Base-by-base conservation (phyloP, 2,113 vertebrate species). In the Tricholaema leucomelas region DNA sequence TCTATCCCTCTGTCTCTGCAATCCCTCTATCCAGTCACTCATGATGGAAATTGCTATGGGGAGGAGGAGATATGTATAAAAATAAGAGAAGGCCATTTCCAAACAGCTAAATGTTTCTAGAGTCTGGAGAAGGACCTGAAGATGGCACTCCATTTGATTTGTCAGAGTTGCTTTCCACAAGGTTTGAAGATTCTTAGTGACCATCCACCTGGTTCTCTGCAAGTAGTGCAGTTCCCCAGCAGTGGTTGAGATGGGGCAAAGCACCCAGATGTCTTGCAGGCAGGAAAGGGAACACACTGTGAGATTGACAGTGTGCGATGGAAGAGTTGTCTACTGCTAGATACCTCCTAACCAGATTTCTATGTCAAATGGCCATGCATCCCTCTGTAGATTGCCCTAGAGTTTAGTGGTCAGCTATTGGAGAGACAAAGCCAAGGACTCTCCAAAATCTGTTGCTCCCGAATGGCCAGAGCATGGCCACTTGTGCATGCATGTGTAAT, bases 141-240 rank as follows among this genome's bases (percentile, higher is more conserved):
- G 24, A 30, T 55, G 28, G 28, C 28, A 55, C 28, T 28, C 30
- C 54, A 55, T 27, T 55, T 55, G 27, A 55, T 30, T 55, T 30
- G 54, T 17, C 54, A 55, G 54, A 55, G 54, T 16, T 55, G 7
- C 35, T 20, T 33, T 33, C n/a, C n/a, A 35, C 12, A 18, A 35
- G n/a, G n/a, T 31, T n/a, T 31, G 18, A 31, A n/a, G n/a, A 14
- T 65, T 24, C 24, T 55, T 18, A 21, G 18, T 28, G 52, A 36
- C 9, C 9, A 14, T 31, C 48, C 36, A 9, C 9, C 48, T 7
- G 2, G 27, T 15, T 66, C 27, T 33, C 12, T 31, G n/a, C 77
- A 58, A 13, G 6, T 25, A 20, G 20, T 1, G 1, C 64, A 36
- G 52, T 3, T 12, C 6, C 8, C 52, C 3, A 3, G 20, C 52